Conservation (phyloP, 1,140 invertebrate species). For the Drosophila orena region DNA sequence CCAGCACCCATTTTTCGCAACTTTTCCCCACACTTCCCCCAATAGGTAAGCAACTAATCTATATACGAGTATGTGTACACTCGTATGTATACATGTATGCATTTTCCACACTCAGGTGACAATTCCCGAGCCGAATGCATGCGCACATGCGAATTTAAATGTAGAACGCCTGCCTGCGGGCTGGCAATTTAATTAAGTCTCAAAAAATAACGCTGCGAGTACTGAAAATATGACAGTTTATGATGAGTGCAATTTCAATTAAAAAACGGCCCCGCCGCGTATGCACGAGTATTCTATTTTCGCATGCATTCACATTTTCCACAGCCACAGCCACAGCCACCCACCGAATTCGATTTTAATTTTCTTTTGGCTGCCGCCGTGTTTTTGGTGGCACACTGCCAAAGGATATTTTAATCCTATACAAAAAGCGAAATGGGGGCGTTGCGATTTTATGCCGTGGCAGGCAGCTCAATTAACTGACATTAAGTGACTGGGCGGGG, state of each 20-base stretch:
- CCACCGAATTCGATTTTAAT: slow-evolving; percentile 18
- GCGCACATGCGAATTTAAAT: neutral
- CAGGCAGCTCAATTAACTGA: slow-evolving; percentile 50
- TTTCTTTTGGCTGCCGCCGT: slow-evolving; percentile 9
- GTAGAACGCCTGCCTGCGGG: neutral
- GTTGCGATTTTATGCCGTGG: neutral
- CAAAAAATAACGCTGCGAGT: slow-evolving; percentile 14
- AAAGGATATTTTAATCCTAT: slow-evolving; percentile 37
- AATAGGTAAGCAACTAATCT: slow-evolving; percentile 26
- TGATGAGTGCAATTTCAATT: slow-evolving; percentile 45
- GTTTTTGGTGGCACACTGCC: slow-evolving; percentile 1
- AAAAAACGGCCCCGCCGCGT: slow-evolving; percentile 15
- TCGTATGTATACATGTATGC: no score
- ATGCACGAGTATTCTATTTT: slow-evolving; percentile 2
- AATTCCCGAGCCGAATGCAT: neutral
- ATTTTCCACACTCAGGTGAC: neutral
- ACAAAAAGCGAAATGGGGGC: slow-evolving; percentile 2
- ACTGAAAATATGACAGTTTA: slow-evolving; percentile 28
- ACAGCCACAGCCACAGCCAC: neutral
- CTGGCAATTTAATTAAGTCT: slow-evolving; percentile 40
- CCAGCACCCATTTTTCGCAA: neutral
- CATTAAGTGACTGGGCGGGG: slow-evolving; percentile 50
- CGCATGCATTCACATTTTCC: neutral
- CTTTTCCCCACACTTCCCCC: neutral
- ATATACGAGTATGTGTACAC: neutral